A percentile compares a stretch with the other conserved stretches of the same genome.
Conservation (phyloP, 2,888 invertebrate species). For the Pristionchus japonicus region DNA sequence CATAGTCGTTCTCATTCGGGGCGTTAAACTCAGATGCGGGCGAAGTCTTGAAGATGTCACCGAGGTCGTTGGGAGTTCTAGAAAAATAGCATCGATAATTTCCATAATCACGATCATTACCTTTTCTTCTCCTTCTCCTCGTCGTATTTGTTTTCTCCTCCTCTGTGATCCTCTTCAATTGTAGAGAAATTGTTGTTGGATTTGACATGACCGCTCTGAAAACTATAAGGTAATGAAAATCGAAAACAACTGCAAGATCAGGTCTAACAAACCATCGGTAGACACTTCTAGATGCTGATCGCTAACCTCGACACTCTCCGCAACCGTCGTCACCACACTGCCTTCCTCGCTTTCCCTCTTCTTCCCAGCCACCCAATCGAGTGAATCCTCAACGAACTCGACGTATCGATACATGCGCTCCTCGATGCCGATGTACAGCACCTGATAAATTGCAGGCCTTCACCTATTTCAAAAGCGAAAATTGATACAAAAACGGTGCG, state of each 20-base stretch:
- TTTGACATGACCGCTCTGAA: not conserved
- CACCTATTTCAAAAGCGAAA: not conserved
- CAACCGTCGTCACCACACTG: not conserved
- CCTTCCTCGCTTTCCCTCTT: not conserved
- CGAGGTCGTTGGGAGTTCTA: not conserved
- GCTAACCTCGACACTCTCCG: not conserved
- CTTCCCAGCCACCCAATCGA: not conserved
- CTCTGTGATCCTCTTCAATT: not conserved
- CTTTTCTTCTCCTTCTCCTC: not conserved
- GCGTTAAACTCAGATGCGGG: no score
- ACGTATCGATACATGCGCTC: not conserved
- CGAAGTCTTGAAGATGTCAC: no score
- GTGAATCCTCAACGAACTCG: not conserved
- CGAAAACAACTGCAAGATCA: no score
- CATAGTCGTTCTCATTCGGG: no score
- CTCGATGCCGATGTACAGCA: slow-evolving; percentile 43
- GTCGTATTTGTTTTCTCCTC: not conserved
- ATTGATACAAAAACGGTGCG: not conserved
- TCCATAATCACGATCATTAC: not conserved
- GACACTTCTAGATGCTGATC: no score
- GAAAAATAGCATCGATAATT: no score
- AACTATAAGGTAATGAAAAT: no score
- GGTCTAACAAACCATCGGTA: no score
- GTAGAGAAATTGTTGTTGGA: not conserved
- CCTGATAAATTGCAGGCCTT: not conserved